Conservation (phyloP, 2,888 invertebrate genomes). For the Andrena bicolor region DNA sequence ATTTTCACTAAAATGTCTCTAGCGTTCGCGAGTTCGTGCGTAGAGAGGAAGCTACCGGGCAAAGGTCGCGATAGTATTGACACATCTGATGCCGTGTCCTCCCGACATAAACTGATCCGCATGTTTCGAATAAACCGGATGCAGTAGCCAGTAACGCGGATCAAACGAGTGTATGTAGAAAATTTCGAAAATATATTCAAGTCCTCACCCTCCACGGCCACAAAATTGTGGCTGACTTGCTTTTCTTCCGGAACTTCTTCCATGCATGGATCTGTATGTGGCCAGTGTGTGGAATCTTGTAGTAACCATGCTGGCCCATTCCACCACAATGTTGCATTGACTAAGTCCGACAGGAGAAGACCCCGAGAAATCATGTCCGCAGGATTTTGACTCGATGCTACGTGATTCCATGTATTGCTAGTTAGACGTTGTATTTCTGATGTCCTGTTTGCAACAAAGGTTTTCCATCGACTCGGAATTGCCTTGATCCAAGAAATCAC, state of each 20-base stretch:
- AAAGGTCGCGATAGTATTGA: not conserved
- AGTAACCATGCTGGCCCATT: not conserved
- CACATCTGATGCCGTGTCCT: not conserved
- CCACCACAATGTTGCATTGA: not conserved
- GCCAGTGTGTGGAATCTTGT: not conserved
- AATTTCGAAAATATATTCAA: not conserved
- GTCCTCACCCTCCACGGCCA: not conserved
- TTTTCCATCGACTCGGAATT: not conserved
- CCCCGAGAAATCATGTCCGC: constrained; percentile 7
- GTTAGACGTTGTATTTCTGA: constrained; percentile 3
- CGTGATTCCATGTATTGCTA: not conserved
- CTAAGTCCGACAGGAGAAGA: not conserved
- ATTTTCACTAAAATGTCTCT: not conserved
- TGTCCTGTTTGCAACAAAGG: constrained; percentile 25
- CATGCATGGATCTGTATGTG: not conserved
- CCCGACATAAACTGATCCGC: not conserved
- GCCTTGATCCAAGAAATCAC: constrained; percentile 10
- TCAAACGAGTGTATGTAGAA: not conserved
- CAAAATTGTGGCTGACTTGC: not conserved
- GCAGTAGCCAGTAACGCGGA: not conserved
- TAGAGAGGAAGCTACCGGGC: not conserved
- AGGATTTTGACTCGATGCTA: not conserved
- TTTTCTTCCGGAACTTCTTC: not conserved
- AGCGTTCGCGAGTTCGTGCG: not conserved
- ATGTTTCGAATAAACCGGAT: not conserved